phyloP scores from a whole-genome alignment of 2,888 invertebrate genomes.

The Orthosia incerta region DNA sequence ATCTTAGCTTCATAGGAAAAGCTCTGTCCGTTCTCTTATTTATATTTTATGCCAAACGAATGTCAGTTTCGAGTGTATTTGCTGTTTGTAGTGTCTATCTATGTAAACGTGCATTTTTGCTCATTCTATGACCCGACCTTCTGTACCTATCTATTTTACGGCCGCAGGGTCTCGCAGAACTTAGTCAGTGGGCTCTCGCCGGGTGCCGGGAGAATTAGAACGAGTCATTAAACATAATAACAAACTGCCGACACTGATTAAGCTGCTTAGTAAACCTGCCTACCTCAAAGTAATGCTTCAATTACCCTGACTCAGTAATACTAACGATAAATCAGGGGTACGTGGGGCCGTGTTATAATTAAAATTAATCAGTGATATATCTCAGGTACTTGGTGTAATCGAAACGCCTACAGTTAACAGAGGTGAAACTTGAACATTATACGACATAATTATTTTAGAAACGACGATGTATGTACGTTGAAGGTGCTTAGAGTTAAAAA shows the following conservation, averaged over 20 bases:
- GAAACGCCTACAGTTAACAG: neutral
- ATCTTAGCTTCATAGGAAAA: no score
- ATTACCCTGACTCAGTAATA: constrained; percentile 58
- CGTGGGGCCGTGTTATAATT: constrained; percentile 54
- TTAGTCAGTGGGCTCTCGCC: constrained; percentile 56
- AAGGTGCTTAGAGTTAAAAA: neutral
- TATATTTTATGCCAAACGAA: neutral
- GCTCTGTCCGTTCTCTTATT: neutral
- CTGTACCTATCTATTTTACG: constrained; percentile 3
- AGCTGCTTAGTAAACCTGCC: constrained; percentile 72
- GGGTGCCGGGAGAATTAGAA: constrained; percentile 69
- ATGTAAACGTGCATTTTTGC: neutral
- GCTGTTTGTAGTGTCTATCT: neutral
- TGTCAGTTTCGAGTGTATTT: neutral
- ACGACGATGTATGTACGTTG: neutral
- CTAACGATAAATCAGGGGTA: constrained; percentile 56
- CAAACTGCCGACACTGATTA: constrained; percentile 76
- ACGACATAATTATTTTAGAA: neutral
- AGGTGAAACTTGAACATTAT: neutral
- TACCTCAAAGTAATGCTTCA: constrained; percentile 70
- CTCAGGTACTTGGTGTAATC: constrained; percentile 30
- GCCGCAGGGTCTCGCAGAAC: constrained; percentile 48
- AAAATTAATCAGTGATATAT: constrained; percentile 60
- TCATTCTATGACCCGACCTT: neutral
- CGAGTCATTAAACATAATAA: constrained; percentile 76